Conservation (phyloP, 2,797 vertebrate genomes). For the Ammospiza maritima region DNA sequence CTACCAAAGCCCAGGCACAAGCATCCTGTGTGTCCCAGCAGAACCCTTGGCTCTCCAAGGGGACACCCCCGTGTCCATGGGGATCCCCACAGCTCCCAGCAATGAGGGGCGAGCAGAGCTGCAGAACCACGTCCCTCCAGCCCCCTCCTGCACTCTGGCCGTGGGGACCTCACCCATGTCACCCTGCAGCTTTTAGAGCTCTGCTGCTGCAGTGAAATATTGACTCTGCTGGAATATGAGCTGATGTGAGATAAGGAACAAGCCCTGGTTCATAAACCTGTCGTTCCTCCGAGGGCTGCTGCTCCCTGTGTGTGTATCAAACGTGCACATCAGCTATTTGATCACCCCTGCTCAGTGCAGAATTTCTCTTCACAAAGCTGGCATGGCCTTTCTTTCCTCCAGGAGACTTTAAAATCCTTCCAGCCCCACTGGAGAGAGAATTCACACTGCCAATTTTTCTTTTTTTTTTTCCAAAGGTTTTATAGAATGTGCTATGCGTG, state of each 20-base stretch:
- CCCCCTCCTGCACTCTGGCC: accelerated
- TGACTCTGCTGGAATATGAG: neutral
- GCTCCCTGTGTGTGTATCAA: neutral
- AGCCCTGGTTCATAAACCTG: neutral
- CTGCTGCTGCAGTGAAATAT: neutral
- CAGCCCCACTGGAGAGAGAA: slow-evolving; percentile 68
- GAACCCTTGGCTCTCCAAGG: neutral
- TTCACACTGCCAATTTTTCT: slow-evolving; percentile 44
- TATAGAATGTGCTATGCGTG: slow-evolving; percentile 68
- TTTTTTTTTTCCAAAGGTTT: slow-evolving; percentile 51
- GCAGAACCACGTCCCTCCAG: neutral
- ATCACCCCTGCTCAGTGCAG: neutral
- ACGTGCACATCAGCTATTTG: neutral
- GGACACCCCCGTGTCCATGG: neutral
- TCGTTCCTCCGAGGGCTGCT: neutral
- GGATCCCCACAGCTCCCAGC: neutral
- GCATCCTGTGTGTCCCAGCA: accelerated
- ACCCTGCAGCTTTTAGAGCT: neutral
- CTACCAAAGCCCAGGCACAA: neutral
- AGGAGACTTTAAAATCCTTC: slow-evolving; percentile 59
- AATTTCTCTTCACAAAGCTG: slow-evolving; percentile 22
- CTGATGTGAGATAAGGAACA: slow-evolving; percentile 18
- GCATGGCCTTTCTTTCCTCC: slow-evolving; percentile 38
- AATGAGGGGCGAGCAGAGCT: neutral
- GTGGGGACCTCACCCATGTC: neutral